A percentile compares a stretch with the other conserved stretches of the same genome.
phyloP scores from a whole-genome alignment of 2,797 vertebrate genomes.

The Cyclura pinguis region DNA sequence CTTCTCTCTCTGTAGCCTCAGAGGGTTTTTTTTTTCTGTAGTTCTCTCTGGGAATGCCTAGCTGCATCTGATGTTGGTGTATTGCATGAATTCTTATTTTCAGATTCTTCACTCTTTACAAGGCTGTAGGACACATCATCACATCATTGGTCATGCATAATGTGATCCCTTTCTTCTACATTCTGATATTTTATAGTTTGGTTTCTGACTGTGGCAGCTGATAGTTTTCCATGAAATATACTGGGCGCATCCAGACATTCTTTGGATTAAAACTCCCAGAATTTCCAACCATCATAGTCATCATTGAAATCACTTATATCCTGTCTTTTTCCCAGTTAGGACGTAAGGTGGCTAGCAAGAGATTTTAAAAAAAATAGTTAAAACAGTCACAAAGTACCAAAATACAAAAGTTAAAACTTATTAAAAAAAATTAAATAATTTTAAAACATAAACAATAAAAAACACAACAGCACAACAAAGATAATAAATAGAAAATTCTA shows the following conservation, averaged over 20 bases:
- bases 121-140: background rate
- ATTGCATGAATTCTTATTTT: constrained; percentile 12
- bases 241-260: background rate
- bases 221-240: constrained; percentile 9
- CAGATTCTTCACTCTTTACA: constrained; percentile 17
- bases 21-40: background rate
- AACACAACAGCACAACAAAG: no score
- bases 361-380: no score
- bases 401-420: no score
- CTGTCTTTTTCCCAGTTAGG: no score
- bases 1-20: constrained; percentile 22
- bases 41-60: background rate
- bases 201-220: background rate
- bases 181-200: rapidly evolving
- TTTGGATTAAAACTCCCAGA: no score
- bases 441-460: no score
- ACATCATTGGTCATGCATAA: background rate
- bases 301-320: no score
- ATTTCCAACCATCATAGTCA: no score
- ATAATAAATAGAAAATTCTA: no score
- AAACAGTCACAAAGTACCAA: no score
- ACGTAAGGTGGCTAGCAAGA: no score
- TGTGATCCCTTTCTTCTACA: background rate
- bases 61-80: constrained; percentile 7
- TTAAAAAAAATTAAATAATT: no score